phyloP scores from a whole-genome alignment of 64 coral and sea anemone species.

The Montipora foliosa region DNA sequence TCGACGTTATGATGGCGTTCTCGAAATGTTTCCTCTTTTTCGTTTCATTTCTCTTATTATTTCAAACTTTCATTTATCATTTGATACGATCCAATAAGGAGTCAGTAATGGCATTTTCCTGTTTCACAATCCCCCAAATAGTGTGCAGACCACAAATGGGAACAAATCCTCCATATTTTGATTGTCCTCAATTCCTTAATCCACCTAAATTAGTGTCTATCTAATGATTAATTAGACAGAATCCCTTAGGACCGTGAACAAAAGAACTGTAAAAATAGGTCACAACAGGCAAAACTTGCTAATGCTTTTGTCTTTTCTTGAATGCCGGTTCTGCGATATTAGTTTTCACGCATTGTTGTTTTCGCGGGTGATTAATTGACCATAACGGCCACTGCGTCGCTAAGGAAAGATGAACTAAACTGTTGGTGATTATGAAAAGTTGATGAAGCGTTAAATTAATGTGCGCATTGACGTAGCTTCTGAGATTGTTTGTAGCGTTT shows the following conservation, averaged over 20 bases:
- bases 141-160: not conserved
- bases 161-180: constrained; percentile 7
- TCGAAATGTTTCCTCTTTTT: too few species aligned
- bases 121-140: not conserved
- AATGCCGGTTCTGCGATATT: not conserved
- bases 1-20: too few species aligned
- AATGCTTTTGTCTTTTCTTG: not conserved
- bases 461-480: constrained; percentile 4
- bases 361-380: not conserved
- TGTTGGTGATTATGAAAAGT: not conserved
- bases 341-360: not conserved
- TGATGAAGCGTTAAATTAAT: not conserved
- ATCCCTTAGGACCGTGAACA: not conserved
- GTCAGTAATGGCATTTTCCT: too few species aligned
- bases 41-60: too few species aligned
- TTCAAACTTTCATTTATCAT: too few species aligned
- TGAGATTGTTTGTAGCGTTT: not conserved
- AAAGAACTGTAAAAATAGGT: not conserved
- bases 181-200: constrained; percentile 36
- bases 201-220: not conserved
- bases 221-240: constrained; percentile 41
- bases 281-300: not conserved
- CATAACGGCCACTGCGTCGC: not conserved
- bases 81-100: too few species aligned
- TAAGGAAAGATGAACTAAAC: not conserved